Evolutionary conservation across 2,888 invertebrate genomes (phyloP).

Genomic region (Habrosyne pyritoides): DNA sequence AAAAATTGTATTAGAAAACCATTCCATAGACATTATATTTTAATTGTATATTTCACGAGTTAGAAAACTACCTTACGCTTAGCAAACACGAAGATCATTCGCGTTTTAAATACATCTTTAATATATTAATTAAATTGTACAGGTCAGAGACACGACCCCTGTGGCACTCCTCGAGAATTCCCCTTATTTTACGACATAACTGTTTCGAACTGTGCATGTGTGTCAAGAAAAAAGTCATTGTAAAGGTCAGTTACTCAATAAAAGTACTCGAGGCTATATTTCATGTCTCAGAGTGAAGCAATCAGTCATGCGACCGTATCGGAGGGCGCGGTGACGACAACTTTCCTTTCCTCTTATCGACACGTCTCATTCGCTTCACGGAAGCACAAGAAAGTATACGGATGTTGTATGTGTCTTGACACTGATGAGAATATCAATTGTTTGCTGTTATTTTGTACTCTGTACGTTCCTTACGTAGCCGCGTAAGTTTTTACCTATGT

Average conservation of each 20-base stretch:
- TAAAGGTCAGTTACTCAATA: constrained; percentile 64
- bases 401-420: constrained; percentile 12
- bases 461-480: neutral
- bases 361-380: constrained; percentile 44
- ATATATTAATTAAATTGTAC: neutral
- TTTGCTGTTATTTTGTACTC: constrained; percentile 4
- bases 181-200: constrained; percentile 24
- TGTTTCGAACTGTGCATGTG: constrained; percentile 25
- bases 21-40: too few relatives aligned
- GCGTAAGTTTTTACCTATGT: neutral
- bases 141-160: constrained; percentile 9
- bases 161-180: constrained; percentile 8
- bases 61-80: too few relatives aligned
- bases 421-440: constrained; percentile 8
- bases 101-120: too few relatives aligned
- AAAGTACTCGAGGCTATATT: constrained; percentile 21
- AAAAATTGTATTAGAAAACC: too few relatives aligned
- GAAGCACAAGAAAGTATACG: constrained; percentile 49
- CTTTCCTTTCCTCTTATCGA: constrained; percentile 52
- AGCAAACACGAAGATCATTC: too few relatives aligned
- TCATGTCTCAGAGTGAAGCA: constrained; percentile 37
- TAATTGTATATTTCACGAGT: too few relatives aligned
- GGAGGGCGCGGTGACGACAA: constrained; percentile 58
- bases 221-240: constrained; percentile 41
- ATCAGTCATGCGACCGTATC: constrained; percentile 45